Evolutionary conservation across 2,113 vertebrate species (phyloP), one percentile per base, ranked within the genome.

Genomic region (Rallus limicola): DNA sequence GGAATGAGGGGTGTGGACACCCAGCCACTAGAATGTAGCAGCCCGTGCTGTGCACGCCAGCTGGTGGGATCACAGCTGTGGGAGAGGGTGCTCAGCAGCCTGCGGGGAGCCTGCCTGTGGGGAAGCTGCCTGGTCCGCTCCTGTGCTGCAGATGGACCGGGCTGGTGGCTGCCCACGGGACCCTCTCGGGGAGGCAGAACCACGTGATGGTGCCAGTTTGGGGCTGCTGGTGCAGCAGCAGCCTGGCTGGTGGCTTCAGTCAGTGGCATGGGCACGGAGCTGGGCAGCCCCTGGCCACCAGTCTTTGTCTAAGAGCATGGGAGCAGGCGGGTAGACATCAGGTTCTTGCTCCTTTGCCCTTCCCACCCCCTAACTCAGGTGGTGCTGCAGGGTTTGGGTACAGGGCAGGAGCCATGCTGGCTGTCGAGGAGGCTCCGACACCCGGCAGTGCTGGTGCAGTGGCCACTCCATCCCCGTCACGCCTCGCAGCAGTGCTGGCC

Each of bases 111-210:
- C 34, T n/a, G 46, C 3, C 3, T 17, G 3, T 52, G 84, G 42
- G 36, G 36, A 55, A 42, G 34, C 60, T 87, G 46, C 53, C 16
- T 25, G 48, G 64, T 56, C 48, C 6, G 3, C n/a, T 70, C 18
- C 50, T 2, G 0, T 50, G 62, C 29, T 60, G 44, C 17, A 4
- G 0, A 20, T 0, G 1, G 19, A 15, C 46, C 7, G 38, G 50
- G 53, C 68, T 0, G 1, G 29, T 63, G 71, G 20, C 0, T 2
- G 42, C 40, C 40, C 31, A 16, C 0, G 2, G 53, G 70, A 13
- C 46, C 14, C 1, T 11, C 23, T 16, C 4, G 1, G n/a, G 36
- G 29, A 36, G 25, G 38, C 86, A 88, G 63, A 65, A 38, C 71
- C 68, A 50, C 15, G 59, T 13, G 5, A 1, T 16, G 5, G 4